Base-by-base conservation (phyloP, 2,113 vertebrate species). In the Calyptomena viridis region DNA sequence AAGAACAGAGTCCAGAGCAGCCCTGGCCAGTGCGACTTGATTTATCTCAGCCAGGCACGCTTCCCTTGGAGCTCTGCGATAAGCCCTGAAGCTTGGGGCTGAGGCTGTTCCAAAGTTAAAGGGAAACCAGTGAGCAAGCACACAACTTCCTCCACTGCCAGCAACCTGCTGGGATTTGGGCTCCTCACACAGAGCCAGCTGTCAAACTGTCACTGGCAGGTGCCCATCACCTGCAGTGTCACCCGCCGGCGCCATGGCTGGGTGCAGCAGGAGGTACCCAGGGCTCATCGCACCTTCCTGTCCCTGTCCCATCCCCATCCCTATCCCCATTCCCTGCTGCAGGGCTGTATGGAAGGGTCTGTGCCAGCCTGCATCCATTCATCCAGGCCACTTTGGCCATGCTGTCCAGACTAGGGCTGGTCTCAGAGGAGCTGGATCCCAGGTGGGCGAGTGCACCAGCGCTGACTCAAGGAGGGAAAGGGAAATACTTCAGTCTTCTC, bases 1-100 rank as follows among this genome's bases (percentile, higher is more conserved):
- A 91, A 83, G 93, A 93, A 96, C 90, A 82, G 92, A 88, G 90
- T 68, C 88, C 96, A 96, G 95, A 94, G 79, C 83, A 89, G 92
- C 83, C 39, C 85, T 56, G 87, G 95, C 95, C 93, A 92, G 87
- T 0, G 1, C 22, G 2, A 44, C 76, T 92, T 90, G 92, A 95
- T 96, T 97, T 96, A 96, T 97, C 95, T 93, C 68, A 1, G 85
- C 79, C 72, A 96, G 92, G 92, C 96, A 96, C 75, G 66, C 93
- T 96, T 97, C 92, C 96, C 95, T 74, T 24, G 11, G 46, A 95
- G 93, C 90, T 91, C 90, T 14, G 4, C 25, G 90, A 96, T 97
- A 97, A 96, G 88, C 60, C 23, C 92, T 4, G 4, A 76, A 88
- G 47, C 79, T 23, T 3, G 2, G 56, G 40, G 39, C 66, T 75